A percentile compares a stretch with the other conserved stretches of the same genome.
phyloP scores from a whole-genome alignment of 2,888 invertebrate genomes.

The Parelbella ahira region DNA sequence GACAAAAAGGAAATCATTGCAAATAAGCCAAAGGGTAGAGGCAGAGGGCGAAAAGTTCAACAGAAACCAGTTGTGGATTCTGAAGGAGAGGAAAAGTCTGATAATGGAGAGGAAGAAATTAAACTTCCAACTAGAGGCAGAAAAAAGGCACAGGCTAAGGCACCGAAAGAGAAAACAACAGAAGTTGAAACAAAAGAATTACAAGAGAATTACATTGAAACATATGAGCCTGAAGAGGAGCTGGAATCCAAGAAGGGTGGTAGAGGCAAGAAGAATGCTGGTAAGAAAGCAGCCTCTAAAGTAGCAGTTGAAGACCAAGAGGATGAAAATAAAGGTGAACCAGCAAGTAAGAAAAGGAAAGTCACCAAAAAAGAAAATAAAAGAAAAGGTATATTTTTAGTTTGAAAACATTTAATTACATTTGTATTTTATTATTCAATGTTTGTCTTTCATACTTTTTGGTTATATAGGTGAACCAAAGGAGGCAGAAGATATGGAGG shows the following conservation, averaged over 20 bases:
- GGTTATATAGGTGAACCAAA: slow-evolving; percentile 53
- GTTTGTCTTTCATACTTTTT: too few species aligned
- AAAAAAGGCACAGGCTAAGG: slow-evolving; percentile 41
- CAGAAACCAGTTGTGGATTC: slow-evolving; percentile 45
- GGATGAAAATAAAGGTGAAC: slow-evolving; percentile 39
- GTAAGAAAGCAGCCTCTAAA: slow-evolving; percentile 55
- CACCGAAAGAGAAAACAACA: slow-evolving; percentile 42
- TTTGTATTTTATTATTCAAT: too few species aligned
- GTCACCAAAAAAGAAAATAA: slow-evolving; percentile 55
- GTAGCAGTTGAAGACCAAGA: slow-evolving; percentile 47
- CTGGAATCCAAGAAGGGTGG: slow-evolving; percentile 56
- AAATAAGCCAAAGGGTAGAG: slow-evolving; percentile 56
- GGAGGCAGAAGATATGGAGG: slow-evolving; percentile 50
- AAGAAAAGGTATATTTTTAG: slow-evolving; percentile 43
- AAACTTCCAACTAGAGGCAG: slow-evolving; percentile 42
- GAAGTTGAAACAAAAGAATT: slow-evolving; percentile 44
- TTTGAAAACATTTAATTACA: neutral
- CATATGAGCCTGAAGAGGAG: slow-evolving; percentile 40
- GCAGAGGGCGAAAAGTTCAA: slow-evolving; percentile 53
- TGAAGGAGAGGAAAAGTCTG: slow-evolving; percentile 43
- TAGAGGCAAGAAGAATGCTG: slow-evolving; percentile 52
- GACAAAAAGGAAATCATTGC: slow-evolving; percentile 38
- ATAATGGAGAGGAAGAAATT: slow-evolving; percentile 39
- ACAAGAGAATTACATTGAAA: slow-evolving; percentile 41
- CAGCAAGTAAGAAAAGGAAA: slow-evolving; percentile 52